These are phyloP conservation scores for Vipera ursinii DNA, from an alignment of 2,797 vertebrate genomes.

Conservation along the genomic window DNA sequence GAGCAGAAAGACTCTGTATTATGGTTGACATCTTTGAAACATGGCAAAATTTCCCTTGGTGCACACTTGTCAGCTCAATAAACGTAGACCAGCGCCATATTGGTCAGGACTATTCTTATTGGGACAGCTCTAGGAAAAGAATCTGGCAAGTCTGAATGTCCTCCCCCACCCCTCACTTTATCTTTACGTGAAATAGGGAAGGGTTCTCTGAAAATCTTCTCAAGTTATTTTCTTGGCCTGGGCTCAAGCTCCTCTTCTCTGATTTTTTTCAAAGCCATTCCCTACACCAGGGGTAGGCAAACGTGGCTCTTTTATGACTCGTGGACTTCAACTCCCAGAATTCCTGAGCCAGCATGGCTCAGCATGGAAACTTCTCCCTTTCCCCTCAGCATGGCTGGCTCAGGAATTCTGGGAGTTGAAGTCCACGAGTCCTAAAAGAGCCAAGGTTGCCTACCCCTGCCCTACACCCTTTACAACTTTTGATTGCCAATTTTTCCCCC, in stretches of 20 bases:
- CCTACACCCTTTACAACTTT: not conserved
- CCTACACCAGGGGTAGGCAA: too few relatives aligned
- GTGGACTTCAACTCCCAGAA: too few relatives aligned
- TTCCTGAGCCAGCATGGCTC: too few relatives aligned
- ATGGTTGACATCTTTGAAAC: not conserved
- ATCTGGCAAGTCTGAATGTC: not conserved
- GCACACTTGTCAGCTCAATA: not conserved
- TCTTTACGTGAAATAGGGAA: not conserved
- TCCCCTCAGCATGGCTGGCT: too few relatives aligned
- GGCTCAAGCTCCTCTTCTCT: not conserved
- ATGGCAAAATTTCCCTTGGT: not conserved
- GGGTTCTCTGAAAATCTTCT: not conserved
- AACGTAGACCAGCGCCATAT: not conserved
- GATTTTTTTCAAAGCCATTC: not conserved
- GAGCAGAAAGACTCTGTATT: not conserved
- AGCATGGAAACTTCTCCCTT: too few relatives aligned
- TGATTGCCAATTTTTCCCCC: not conserved
- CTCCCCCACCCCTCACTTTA: not conserved
- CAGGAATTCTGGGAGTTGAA: too few relatives aligned
- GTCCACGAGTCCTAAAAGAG: too few relatives aligned
- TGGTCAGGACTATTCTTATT: not conserved
- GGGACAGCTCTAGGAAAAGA: not conserved
- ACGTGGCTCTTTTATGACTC: too few relatives aligned
- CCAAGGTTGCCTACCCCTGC: too few relatives aligned
- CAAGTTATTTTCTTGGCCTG: not conserved